These are phyloP conservation scores for Bombylius discolor DNA, from an alignment of 2,888 invertebrate genomes.

Conservation along the genomic window DNA sequence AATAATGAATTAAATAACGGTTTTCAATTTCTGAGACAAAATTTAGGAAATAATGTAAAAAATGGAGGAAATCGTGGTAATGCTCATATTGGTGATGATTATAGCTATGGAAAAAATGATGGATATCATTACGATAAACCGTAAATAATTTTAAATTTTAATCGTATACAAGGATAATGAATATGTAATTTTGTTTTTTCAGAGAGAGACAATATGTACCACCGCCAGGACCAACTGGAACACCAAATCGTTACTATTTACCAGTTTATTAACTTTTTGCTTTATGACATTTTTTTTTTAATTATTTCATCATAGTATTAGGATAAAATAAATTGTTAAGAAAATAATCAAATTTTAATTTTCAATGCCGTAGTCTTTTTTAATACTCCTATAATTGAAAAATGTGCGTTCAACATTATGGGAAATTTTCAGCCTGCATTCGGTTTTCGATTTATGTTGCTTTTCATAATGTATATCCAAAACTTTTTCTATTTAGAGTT, in stretches of 20 bases:
- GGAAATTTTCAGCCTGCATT: too few relatives aligned
- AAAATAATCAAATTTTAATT: too few relatives aligned
- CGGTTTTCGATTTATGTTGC: too few relatives aligned
- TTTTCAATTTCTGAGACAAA: slow-evolving; percentile 32
- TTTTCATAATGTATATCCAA: too few relatives aligned
- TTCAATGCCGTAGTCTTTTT: too few relatives aligned
- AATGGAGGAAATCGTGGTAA: slow-evolving; percentile 22
- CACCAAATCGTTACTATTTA: neutral
- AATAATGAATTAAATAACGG: slow-evolving; percentile 16
- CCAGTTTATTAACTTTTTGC: neutral
- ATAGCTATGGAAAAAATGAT: slow-evolving; percentile 18
- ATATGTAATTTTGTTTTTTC: neutral
- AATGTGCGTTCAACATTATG: too few relatives aligned
- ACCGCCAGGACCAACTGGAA: neutral
- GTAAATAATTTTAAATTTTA: neutral
- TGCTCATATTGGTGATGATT: slow-evolving; percentile 29
- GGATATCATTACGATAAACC: slow-evolving; percentile 2
- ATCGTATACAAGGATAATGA: too few relatives aligned
- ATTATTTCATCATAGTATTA: too few relatives aligned
- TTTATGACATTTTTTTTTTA: too few relatives aligned
- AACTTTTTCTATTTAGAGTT: too few relatives aligned
- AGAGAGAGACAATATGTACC: neutral
- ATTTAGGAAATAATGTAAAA: slow-evolving; percentile 14
- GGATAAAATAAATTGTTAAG: too few relatives aligned
- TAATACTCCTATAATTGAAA: too few relatives aligned